Evolutionary conservation across 2,113 vertebrate genomes (phyloP).

Genomic region (Loxodonta africana): DNA sequence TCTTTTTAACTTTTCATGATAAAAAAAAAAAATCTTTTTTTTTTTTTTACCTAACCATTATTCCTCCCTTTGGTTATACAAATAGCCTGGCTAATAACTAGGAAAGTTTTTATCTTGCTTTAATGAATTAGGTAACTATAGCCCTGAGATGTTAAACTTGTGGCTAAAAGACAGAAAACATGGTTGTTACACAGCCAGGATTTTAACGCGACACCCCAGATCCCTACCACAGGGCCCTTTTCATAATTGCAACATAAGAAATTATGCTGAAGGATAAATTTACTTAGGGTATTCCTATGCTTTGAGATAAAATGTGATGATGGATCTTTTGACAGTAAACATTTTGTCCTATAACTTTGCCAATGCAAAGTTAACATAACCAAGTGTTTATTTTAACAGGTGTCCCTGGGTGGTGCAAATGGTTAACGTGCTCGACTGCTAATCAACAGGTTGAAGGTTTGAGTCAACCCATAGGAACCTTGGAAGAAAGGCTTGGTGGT

Average conservation of each 20-base stretch:
- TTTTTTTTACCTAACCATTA: neutral
- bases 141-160: neutral
- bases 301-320: neutral
- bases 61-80: neutral
- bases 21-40: too few relatives aligned
- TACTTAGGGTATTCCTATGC: neutral
- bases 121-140: neutral
- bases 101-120: neutral
- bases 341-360: neutral
- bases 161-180: neutral
- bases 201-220: neutral
- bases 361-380: neutral
- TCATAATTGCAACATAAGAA: neutral
- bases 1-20: neutral
- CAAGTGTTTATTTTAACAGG: neutral
- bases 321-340: constrained; percentile 25
- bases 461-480: neutral
- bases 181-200: neutral
- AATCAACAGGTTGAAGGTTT: neutral
- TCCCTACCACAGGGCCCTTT: neutral
- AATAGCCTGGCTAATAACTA: constrained; percentile 11
- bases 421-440: neutral
- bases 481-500: neutral
- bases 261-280: neutral
- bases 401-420: neutral